phyloP scores from a whole-genome alignment of 1,140 invertebrate genomes.

The Drosophila eugracilis region DNA sequence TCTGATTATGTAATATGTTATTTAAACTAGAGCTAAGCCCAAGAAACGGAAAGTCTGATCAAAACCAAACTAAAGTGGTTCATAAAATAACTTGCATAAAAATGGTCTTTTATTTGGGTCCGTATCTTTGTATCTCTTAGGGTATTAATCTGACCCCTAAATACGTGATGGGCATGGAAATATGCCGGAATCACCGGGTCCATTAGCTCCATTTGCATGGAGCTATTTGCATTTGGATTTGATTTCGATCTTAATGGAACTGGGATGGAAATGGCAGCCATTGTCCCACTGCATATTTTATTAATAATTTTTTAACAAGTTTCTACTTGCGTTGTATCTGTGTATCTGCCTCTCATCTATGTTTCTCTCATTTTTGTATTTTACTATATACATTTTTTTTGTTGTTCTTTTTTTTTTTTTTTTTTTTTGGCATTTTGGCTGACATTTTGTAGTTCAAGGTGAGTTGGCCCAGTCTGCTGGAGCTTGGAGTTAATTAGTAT shows the following conservation, averaged over 20 bases:
- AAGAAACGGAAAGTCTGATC: conserved; percentile 42
- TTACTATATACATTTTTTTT: background rate
- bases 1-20: background rate
- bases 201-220: conserved; percentile 28
- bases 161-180: conserved; percentile 38
- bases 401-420: conserved; percentile 13
- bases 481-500: background rate
- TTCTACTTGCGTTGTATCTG: conserved; percentile 35
- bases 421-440: conserved; percentile 40
- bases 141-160: conserved; percentile 36
- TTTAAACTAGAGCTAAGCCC: conserved; percentile 8
- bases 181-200: conserved; percentile 11
- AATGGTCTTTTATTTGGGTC: conserved; percentile 22
- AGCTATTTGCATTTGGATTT: conserved; percentile 46
- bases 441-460: conserved; percentile 78
- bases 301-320: conserved; percentile 75
- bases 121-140: background rate
- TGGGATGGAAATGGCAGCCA: conserved; percentile 9
- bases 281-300: conserved; percentile 43
- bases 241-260: conserved; percentile 47
- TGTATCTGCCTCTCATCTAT: conserved; percentile 2
- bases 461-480: conserved; percentile 40
- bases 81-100: conserved; percentile 18
- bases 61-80: conserved; percentile 8
- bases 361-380: background rate